Evolutionary conservation across 2,113 vertebrate genomes (phyloP).

Genomic region (Nyctibius bracteatus): DNA sequence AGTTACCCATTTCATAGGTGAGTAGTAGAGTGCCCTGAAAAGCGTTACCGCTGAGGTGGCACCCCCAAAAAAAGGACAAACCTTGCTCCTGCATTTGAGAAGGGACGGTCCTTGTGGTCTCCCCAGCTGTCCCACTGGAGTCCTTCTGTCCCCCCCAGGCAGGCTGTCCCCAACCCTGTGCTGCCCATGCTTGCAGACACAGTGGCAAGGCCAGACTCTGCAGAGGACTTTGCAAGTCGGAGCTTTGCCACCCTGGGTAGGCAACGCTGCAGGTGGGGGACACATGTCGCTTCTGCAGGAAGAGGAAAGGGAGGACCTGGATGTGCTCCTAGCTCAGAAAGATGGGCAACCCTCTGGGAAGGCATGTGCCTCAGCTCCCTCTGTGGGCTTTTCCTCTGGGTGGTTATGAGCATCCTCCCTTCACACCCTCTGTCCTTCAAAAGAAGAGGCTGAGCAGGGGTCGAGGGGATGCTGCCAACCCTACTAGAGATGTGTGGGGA

Average conservation of each 20-base stretch:
- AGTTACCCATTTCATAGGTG: neutral
- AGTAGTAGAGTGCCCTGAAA: neutral
- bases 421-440: rapidly evolving
- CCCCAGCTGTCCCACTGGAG: neutral
- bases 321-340: neutral
- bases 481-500: rapidly evolving
- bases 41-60: rapidly evolving
- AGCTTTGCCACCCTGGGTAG: neutral
- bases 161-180: rapidly evolving
- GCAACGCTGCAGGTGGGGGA: neutral
- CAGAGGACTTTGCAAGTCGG: neutral
- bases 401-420: neutral
- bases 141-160: neutral
- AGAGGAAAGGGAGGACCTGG: neutral
- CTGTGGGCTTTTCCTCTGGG: neutral
- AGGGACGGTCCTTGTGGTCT: neutral
- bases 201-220: neutral
- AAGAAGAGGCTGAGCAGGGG: neutral
- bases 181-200: rapidly evolving
- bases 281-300: neutral
- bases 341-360: neutral
- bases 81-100: neutral
- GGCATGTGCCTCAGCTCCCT: neutral
- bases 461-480: neutral
- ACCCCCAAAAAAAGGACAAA: no score